Base-by-base conservation (phyloP, 2,113 vertebrate species). In the Diadophis punctatus region DNA sequence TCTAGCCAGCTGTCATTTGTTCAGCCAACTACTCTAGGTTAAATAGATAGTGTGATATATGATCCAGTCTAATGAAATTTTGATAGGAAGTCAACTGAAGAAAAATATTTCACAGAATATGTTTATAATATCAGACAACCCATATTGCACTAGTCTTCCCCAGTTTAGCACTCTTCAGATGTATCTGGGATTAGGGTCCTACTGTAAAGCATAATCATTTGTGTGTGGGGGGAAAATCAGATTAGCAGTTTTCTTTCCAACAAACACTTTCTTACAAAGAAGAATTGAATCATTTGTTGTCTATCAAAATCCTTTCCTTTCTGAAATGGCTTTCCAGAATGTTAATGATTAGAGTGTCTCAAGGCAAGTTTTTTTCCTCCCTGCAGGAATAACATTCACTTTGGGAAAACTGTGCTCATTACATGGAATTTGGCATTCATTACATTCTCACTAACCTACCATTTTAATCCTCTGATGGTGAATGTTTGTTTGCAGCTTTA, bases 381-480 rank as follows among this genome's bases (percentile, higher is more conserved):
- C 94, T 95, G 94, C 86, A 1, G 93, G 87, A 63, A 92, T 92
- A 23, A n/a, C 92, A 90, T 86, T 91, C 91, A 85, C 87, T 94
- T 94, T 93, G 48, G 11, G 55, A 55, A 89, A 34, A 52, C 91
- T 93, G 91, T 87, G 94, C 94, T 97, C 96, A 96, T 95, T 95
- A 96, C 96, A 92, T 94, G 90, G 94, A 89, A 96, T 97, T 97
- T 96, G 94, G 93, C 95, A 95, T 97, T 95, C 93, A 96, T 96
- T 92, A 94, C 94, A 95, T 96, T 95, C 93, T 88, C 88, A 95
- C 95, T 93, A 80, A 94, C 56, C 91, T 94, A 93, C 95, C 95
- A 94, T 95, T 96, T 95, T 96, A 96, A 95, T 96, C 95, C 94
- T 91, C 92, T 58, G 23, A 56, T 95, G 96, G 87, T 94, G 95